Percentiles rank a stretch among this genome's conserved stretches.
Evolutionary conservation across 2,113 vertebrate species (phyloP).

Genomic region (Sinocyclocheilus anshuiensis): DNA sequence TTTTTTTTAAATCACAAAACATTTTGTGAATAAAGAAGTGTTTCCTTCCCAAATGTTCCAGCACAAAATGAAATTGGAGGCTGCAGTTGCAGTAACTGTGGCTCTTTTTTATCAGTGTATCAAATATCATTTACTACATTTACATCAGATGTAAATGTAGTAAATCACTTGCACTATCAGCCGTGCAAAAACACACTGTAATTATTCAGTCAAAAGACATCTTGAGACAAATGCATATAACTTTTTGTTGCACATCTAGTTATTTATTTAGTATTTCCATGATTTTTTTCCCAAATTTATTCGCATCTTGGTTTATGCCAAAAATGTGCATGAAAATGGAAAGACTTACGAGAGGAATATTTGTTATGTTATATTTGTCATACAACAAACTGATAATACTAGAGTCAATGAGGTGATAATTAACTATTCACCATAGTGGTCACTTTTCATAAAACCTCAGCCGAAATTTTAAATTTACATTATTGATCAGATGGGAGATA

Average conservation of each 20-base stretch:
- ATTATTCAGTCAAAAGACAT: not conserved
- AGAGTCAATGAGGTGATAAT: not conserved
- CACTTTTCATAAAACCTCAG: not conserved
- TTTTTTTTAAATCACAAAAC: too few species aligned
- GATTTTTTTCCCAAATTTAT: not conserved
- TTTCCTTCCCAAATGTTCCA: not conserved
- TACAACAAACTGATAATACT: not conserved
- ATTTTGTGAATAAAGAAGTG: too few species aligned
- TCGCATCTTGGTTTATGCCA: not conserved
- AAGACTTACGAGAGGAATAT: not conserved
- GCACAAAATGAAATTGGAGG: not conserved
- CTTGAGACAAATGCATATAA: not conserved
- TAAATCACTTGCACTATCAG: too few species aligned
- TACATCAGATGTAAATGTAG: too few species aligned
- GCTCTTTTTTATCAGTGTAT: not conserved
- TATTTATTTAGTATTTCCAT: not conserved
- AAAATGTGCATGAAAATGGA: not conserved
- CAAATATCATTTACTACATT: too few species aligned
- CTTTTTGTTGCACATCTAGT: not conserved
- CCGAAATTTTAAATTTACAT: not conserved
- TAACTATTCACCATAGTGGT: not conserved
- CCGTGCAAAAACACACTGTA: not conserved
- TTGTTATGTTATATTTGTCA: not conserved
- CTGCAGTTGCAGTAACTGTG: not conserved
- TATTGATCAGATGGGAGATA: not conserved